These are phyloP conservation scores for Caiman crocodilus DNA, from an alignment of 2,797 vertebrate genomes.

Conservation along the genomic window DNA sequence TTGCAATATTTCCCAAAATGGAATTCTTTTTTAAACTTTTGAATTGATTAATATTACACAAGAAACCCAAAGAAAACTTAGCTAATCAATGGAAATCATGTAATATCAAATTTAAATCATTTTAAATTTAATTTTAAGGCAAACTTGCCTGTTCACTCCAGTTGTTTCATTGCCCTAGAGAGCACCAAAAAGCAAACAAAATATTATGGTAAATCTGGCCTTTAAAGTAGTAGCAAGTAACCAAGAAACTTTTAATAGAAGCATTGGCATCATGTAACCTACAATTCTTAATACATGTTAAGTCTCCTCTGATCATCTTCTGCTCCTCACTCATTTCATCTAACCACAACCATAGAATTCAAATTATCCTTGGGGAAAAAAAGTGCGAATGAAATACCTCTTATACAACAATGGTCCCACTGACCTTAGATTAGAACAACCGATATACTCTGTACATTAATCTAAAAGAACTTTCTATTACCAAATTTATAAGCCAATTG, in stretches of 20 bases:
- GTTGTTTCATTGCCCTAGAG: not conserved
- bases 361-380: not conserved
- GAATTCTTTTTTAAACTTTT: not conserved
- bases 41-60: not conserved
- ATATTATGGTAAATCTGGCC: not conserved
- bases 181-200: not conserved
- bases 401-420: not conserved
- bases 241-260: not conserved
- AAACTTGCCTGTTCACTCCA: not conserved
- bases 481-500: rapidly evolving
- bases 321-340: rapidly evolving
- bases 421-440: not conserved
- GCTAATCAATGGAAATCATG: not conserved
- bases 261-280: not conserved
- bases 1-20: not conserved
- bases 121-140: not conserved
- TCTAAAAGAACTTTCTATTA: not conserved
- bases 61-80: not conserved
- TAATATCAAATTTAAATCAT: not conserved
- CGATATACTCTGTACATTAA: not conserved
- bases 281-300: not conserved
- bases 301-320: not conserved
- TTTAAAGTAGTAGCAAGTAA: not conserved
- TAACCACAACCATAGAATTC: not conserved
- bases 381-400: not conserved